Base-by-base conservation (phyloP, 2,888 invertebrate genomes). In the Sisyra terminalis region DNA sequence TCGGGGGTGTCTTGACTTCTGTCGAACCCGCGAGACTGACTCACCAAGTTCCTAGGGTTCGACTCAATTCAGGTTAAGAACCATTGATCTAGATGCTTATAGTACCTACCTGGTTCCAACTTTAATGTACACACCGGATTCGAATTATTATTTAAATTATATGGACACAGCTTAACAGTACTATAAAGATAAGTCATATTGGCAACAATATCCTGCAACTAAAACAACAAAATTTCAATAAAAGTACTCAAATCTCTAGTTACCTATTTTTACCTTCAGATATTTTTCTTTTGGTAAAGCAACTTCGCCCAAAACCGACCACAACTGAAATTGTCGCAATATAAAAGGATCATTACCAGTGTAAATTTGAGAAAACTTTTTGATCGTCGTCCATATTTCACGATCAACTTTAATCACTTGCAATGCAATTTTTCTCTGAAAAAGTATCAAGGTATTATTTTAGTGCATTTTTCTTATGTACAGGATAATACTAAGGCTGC, bases 261-360 rank as follows among this genome's bases (percentile, higher is more conserved):
- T 24, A 24, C 24, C n/a, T 2, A 7, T 35, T 1, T 11, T 9
- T 35, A 35, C 35, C 11, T 35, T 35, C 14, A 35, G 9, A 35
- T 35, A 35, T 35, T 35, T 35, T 3, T 13, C 14, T n/a, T 35
- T 11, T 13, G 35, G 35, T 35, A 35, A 35, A 13, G n/a, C 35
- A 9, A 9, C 11, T 15, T 35, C 35, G 9, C 35, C 35, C 14
- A 35, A 15, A 35, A 35, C 11, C 16, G 35, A 35, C 35, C 35
- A 35, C 35, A 35, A 35, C 16, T 35, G 9, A 35, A 35, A 13
- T 11, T 35, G 35, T 11, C 35, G 9, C 9, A 15, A 11, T 8
- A 35, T n/a, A 15, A 15, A 11, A n/a, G 35, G 35, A 9, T 35
- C 9, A 35, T 35, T 35, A 2, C 35, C 35, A 8, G 8, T 2